Conservation (phyloP, 2,113 vertebrate genomes). For the Cephalophus harveyi region DNA sequence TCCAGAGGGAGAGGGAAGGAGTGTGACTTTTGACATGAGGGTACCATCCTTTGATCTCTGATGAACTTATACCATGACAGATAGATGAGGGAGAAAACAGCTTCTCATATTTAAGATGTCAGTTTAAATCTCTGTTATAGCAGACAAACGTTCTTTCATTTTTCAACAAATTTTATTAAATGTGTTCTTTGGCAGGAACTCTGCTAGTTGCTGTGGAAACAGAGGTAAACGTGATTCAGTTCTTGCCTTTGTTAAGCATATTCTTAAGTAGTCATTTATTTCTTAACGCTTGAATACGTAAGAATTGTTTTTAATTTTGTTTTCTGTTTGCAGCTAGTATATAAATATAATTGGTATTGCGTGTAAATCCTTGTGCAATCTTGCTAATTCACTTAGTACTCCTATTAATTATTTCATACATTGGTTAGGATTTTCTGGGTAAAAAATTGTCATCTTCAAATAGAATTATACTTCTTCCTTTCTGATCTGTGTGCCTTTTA, state of each 20-base stretch:
- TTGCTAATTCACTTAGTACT: neutral
- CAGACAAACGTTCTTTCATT: neutral
- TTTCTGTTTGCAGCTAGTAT: neutral
- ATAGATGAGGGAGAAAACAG: neutral
- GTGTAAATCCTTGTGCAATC: neutral
- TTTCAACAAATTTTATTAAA: neutral
- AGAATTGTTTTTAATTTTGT: neutral
- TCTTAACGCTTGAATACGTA: neutral
- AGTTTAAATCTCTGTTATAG: neutral
- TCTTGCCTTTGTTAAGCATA: neutral
- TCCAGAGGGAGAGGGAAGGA: neutral
- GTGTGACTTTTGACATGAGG: neutral
- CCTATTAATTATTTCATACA: neutral
- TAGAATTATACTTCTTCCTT: neutral
- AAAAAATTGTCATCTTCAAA: neutral
- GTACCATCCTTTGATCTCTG: neutral
- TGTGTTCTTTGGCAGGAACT: neutral
- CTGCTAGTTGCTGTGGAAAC: neutral
- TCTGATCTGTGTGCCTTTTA: neutral
- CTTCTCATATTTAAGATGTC: neutral
- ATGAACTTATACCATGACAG: neutral
- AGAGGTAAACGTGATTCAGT: neutral
- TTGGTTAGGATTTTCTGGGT: neutral
- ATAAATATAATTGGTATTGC: neutral
- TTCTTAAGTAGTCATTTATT: neutral